These are phyloP conservation scores for Myoxocephalus aenaeus DNA, from an alignment of 2,797 vertebrate species.

Conservation along the genomic window DNA sequence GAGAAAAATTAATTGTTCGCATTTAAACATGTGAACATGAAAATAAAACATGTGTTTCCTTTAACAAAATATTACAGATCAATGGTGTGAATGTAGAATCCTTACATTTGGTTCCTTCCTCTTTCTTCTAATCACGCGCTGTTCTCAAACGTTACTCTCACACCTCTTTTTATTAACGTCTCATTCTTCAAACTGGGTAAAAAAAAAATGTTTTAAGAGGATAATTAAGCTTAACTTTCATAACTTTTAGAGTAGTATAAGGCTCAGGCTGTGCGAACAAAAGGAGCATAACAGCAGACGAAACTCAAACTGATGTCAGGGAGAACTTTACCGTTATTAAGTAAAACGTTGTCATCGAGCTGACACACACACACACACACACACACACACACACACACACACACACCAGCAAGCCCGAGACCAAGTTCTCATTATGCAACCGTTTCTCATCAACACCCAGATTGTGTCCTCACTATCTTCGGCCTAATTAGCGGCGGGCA, in stretches of 20 bases:
- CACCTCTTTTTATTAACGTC: background rate
- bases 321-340: background rate
- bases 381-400: too few relatives aligned
- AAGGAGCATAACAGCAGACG: background rate
- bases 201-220: background rate
- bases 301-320: background rate
- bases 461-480: background rate
- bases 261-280: background rate
- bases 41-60: too few relatives aligned
- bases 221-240: background rate
- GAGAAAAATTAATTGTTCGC: too few relatives aligned
- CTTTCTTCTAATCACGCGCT: background rate
- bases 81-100: background rate
- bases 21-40: too few relatives aligned
- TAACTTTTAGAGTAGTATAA: background rate
- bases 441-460: slow-evolving; percentile 13
- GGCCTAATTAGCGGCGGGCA: slow-evolving; percentile 22
- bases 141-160: slow-evolving; percentile 4
- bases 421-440: background rate
- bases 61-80: too few relatives aligned
- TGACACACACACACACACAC: background rate
- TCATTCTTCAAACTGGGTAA: background rate
- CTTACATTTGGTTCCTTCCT: background rate
- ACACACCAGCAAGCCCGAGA: too few relatives aligned
- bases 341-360: background rate